A percentile compares a stretch with the other conserved stretches of the same genome.
Conservation (phyloP, 2,797 vertebrate species). For the Cuniculus paca region DNA sequence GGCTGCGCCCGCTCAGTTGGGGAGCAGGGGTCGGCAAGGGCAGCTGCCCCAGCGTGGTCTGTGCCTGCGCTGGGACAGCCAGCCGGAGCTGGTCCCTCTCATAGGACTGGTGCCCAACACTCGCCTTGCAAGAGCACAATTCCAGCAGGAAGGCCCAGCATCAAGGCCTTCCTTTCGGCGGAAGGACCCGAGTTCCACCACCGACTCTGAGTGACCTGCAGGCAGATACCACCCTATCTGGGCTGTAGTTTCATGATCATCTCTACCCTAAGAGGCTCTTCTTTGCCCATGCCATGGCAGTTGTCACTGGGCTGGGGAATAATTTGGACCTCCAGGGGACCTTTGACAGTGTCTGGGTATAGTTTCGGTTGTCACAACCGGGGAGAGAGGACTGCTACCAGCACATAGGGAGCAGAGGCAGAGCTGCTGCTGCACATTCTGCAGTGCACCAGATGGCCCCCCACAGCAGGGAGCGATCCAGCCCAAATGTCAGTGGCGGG, state of each 20-base stretch:
- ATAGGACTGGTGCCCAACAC: fast-evolving
- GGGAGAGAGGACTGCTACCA: background rate
- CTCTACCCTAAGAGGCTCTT: background rate
- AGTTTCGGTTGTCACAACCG: background rate
- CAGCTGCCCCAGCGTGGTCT: background rate
- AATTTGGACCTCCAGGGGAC: background rate
- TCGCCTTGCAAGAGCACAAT: background rate
- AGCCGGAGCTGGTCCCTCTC: background rate
- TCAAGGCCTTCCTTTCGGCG: background rate
- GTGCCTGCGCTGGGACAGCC: background rate
- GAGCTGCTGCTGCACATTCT: background rate
- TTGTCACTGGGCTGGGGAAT: background rate
- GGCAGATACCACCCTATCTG: background rate
- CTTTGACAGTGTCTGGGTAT: background rate
- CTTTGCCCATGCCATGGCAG: background rate
- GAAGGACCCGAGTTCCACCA: background rate
- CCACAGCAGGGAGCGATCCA: background rate
- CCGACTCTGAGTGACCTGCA: background rate
- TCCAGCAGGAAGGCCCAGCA: background rate
- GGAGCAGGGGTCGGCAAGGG: background rate
- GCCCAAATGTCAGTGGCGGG: background rate
- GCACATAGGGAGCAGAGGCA: background rate
- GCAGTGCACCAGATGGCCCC: background rate
- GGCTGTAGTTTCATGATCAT: background rate
- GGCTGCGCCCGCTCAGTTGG: background rate